Conservation (phyloP, 2,888 invertebrate species). For the Cylindroiulus punctatus region DNA sequence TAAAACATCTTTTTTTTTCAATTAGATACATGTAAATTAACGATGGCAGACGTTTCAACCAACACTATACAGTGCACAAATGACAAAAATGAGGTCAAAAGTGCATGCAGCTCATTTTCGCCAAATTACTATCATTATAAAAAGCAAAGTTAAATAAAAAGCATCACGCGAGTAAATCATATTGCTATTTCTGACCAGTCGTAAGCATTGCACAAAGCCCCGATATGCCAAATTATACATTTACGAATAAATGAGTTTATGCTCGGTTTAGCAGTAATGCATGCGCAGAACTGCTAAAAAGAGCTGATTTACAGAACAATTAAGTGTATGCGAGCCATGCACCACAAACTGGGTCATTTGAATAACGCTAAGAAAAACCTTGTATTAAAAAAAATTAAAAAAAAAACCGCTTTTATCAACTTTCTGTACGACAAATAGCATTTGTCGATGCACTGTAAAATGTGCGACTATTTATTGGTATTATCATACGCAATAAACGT, state of each 20-base stretch:
- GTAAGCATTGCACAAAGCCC: neutral
- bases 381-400: neutral
- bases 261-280: neutral
- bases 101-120: neutral
- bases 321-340: neutral
- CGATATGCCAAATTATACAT: neutral
- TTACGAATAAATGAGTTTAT: neutral
- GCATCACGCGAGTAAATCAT: neutral
- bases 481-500: no score
- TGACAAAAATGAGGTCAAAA: no score
- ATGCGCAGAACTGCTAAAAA: neutral
- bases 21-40: no score
- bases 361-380: neutral
- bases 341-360: neutral
- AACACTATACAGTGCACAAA: no score
- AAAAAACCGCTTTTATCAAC: neutral
- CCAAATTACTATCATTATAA: conserved; percentile 1
- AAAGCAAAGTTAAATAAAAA: neutral
- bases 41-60: no score
- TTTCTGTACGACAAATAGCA: neutral
- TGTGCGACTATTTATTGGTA: no score
- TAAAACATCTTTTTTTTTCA: no score
- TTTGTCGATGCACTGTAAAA: no score
- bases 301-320: neutral
- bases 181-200: no score